Evolutionary conservation across 2,113 vertebrate species (phyloP).

Genomic region (Python bivittatus): DNA sequence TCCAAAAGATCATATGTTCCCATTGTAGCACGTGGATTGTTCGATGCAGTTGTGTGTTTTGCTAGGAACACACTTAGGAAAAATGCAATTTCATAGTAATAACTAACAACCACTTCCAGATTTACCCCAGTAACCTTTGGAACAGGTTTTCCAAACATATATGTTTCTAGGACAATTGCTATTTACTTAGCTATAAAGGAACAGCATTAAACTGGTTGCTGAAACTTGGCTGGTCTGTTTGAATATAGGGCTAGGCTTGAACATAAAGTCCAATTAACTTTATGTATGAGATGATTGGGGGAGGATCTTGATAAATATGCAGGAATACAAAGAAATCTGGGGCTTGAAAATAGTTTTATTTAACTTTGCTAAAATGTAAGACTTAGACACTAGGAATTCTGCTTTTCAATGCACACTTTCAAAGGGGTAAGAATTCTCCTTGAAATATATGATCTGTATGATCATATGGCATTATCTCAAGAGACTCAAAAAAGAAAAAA

Average conservation of each 20-base stretch:
- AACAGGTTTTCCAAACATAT: background rate
- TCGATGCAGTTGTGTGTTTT: fast-evolving
- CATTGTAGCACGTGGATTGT: fast-evolving
- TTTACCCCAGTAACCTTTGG: background rate
- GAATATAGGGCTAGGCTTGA: too few species aligned
- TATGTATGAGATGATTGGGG: background rate
- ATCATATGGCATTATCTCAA: too few species aligned
- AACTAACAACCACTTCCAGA: background rate
- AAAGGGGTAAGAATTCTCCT: background rate
- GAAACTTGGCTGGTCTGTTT: too few species aligned
- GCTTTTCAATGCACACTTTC: background rate
- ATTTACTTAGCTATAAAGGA: background rate
- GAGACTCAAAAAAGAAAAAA: too few species aligned
- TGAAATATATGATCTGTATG: background rate
- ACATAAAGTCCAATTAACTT: too few species aligned
- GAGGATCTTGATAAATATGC: background rate
- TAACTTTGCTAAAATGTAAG: background rate
- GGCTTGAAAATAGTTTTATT: background rate
- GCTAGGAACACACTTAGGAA: background rate
- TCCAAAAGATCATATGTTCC: background rate
- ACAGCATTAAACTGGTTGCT: background rate
- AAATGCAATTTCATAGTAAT: background rate
- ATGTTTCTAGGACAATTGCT: background rate
- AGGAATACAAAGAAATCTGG: background rate
- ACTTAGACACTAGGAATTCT: background rate